phyloP scores from a whole-genome alignment of 2,888 invertebrate genomes.

The Drosophila birchii region DNA sequence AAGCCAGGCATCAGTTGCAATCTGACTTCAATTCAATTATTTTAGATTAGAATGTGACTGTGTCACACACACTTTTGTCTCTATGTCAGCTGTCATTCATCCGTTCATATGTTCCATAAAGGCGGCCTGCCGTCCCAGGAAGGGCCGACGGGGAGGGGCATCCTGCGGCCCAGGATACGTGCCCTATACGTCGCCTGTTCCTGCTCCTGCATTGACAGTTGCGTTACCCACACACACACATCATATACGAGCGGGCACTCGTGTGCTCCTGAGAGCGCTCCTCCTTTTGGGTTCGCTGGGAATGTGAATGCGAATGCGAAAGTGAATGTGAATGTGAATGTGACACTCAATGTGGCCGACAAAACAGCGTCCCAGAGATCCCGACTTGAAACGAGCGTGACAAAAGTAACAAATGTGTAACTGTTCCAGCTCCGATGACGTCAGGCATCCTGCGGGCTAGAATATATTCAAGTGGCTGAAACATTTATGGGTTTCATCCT shows the following conservation, averaged over 20 bases:
- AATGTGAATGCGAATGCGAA: background rate
- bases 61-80: constrained; percentile 75
- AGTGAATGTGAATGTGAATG: background rate
- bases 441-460: constrained; percentile 35
- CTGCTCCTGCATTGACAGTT: constrained; percentile 63
- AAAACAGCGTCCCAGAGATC: constrained; percentile 43
- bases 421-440: constrained; percentile 38
- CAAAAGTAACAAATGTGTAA: constrained; percentile 48
- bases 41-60: constrained; percentile 81
- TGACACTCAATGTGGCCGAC: constrained; percentile 29
- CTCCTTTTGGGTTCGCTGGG: constrained; percentile 22
- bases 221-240: constrained; percentile 8
- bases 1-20: constrained; percentile 75
- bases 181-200: constrained; percentile 64
- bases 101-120: constrained; percentile 68
- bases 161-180: constrained; percentile 68
- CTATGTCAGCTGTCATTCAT: constrained; percentile 81
- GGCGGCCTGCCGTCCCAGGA: constrained; percentile 27
- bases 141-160: constrained; percentile 25
- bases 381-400: constrained; percentile 47
- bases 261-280: constrained; percentile 19
- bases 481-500: constrained; percentile 16
- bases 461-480: constrained; percentile 21
- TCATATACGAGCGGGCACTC: background rate
- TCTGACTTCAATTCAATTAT: constrained; percentile 81